A percentile compares a stretch with the other conserved stretches of the same genome.
Conservation (phyloP, 2,113 vertebrate species). For the Hypocryptadius cinnamomeus region DNA sequence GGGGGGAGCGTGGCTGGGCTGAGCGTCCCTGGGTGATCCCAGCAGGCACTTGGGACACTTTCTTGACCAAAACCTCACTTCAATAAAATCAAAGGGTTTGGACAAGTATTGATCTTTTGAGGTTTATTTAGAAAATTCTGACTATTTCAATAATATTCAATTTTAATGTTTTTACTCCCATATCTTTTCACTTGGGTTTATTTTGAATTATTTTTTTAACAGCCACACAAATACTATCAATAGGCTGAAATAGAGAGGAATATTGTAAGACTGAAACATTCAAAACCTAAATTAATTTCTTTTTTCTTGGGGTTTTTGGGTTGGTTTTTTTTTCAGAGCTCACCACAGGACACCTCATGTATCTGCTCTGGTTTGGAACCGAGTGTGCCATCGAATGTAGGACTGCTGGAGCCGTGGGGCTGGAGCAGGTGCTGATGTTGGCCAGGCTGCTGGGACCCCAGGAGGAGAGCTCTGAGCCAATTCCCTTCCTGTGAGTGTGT, state of each 20-base stretch:
- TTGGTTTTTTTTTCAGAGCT: neutral
- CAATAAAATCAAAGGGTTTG: neutral
- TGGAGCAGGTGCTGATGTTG: neutral
- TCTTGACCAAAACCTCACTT: neutral
- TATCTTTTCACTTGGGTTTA: neutral
- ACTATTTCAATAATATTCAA: accelerated
- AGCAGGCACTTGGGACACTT: neutral
- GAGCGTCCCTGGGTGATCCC: neutral
- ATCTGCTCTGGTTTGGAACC: neutral
- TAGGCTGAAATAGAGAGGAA: neutral
- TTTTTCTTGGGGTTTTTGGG: neutral
- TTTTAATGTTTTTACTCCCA: neutral
- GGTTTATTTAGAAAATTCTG: neutral
- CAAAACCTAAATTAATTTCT: neutral
- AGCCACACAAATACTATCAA: neutral
- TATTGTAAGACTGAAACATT: neutral
- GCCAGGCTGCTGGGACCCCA: neutral
- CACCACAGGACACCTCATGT: neutral
- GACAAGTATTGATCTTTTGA: too few species aligned
- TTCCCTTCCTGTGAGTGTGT: neutral
- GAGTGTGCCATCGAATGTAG: neutral
- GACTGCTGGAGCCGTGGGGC: neutral
- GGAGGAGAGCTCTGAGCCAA: neutral
- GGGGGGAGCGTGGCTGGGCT: accelerated
- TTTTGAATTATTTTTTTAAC: neutral